These are phyloP conservation scores for Murina feae DNA, from an alignment of 2,113 vertebrate species.

Conservation along the genomic window DNA sequence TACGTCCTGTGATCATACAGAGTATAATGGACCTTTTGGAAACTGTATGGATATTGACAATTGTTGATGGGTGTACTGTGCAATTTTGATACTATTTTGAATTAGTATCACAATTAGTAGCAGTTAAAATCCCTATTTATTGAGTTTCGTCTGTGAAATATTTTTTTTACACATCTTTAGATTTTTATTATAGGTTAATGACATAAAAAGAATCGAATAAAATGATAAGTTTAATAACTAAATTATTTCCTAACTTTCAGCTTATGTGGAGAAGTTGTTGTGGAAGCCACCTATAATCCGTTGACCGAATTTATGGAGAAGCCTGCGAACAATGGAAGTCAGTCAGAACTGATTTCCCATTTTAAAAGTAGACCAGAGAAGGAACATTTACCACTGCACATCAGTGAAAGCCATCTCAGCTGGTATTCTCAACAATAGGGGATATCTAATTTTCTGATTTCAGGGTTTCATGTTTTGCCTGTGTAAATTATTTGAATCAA, in stretches of 20 bases:
- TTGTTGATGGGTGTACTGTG: not conserved
- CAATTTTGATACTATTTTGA: conserved; percentile 35
- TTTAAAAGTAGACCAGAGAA: conserved; percentile 32
- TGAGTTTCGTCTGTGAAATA: not conserved
- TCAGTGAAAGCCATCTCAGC: conserved; percentile 37
- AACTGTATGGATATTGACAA: not conserved
- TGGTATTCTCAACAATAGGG: conserved; percentile 52
- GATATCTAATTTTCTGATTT: conserved; percentile 10
- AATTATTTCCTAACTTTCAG: conserved; percentile 63
- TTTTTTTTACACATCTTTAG: not conserved
- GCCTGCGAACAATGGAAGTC: not conserved
- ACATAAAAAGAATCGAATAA: not conserved
- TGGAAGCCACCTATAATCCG: not conserved
- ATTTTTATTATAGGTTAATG: not conserved
- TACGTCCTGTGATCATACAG: not conserved
- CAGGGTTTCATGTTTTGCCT: conserved; percentile 7
- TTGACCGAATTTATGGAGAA: conserved; percentile 57
- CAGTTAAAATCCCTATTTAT: not conserved
- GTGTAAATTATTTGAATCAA: conserved; percentile 17
- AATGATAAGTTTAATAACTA: conserved; percentile 7
- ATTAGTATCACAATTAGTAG: not conserved
- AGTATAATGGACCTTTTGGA: not conserved
- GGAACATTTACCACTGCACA: not conserved
- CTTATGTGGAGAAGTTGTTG: not conserved
- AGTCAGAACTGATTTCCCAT: conserved; percentile 24